Evolutionary conservation across 2,113 vertebrate species (phyloP).

Genomic region (Monarcha castaneiventris): DNA sequence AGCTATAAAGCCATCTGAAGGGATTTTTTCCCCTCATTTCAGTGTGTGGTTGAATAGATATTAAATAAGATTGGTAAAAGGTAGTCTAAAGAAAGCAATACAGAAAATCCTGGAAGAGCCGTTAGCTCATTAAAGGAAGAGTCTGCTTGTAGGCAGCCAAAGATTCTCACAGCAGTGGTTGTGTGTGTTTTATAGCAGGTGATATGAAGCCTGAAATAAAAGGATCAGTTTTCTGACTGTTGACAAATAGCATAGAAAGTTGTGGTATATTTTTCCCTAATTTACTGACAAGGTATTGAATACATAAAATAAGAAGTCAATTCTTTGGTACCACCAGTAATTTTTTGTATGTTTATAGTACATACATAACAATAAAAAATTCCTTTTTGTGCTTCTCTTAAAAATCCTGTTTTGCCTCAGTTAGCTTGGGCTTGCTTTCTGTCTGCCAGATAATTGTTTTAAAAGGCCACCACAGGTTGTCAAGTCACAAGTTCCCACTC

Average conservation of each 20-base stretch:
- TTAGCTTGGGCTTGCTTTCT: neutral
- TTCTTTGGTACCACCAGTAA: neutral
- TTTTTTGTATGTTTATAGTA: neutral
- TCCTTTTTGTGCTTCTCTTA: neutral
- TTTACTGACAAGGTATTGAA: neutral
- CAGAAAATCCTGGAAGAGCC: neutral
- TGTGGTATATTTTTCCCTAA: rapidly evolving
- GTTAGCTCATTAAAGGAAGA: neutral
- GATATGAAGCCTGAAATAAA: neutral
- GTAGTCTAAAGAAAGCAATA: neutral
- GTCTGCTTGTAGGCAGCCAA: neutral
- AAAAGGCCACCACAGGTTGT: neutral
- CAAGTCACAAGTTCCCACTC: neutral
- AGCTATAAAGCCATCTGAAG: neutral
- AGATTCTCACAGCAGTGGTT: neutral
- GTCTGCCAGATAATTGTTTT: neutral
- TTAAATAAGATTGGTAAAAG: neutral
- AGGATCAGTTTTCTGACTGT: neutral
- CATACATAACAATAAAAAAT: neutral
- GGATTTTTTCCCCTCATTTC: rapidly evolving
- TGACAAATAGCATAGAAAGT: neutral
- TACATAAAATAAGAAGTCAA: neutral
- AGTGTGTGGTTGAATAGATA: neutral
- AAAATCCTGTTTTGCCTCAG: neutral
- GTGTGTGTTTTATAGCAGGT: neutral